Evolutionary conservation across 1,140 invertebrate species (phyloP), one percentile per base, ranked within the genome.

Genomic region (Halyomorpha halys): DNA sequence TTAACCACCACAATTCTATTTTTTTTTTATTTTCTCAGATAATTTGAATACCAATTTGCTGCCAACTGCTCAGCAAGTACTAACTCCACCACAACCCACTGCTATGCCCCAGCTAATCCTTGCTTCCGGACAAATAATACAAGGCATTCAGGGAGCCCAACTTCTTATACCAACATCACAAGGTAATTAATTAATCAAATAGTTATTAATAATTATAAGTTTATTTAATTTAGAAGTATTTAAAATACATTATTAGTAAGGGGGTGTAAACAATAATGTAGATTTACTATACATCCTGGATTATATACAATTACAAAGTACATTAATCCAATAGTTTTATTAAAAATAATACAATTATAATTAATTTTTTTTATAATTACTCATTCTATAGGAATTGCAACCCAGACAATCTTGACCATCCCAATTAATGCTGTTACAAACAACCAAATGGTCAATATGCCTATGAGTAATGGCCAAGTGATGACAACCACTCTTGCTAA

Each of bases 341-440:
- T 8, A 30, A 4, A 30, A 4, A 30, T 30, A 30, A 4, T 30
- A 30, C 3, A 30, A 4, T 47, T 47, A 16, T 2, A 47, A 47
- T 4, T 49, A 18, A 49, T n/a, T 1, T 3, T 19, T 11, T 2
- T 49, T 2, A 19, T 19, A 49, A 49, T 19, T 18, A 49, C 6
- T 19, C 6, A 19, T 19, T 25, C 11, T 56, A 75, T 75, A 93
- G 91, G 91, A 66, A 89, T 94, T 71, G 90, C 91, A 19, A 89
- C 91, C 16, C 93, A 95, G 75, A 94, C 91, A 68, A 93, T 97
- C 63, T 80, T 97, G 60, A 95, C 91, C 51, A 95, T 95, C 73
- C 92, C 92, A 16, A 86, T 92, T 19, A 89, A 86, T 72, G 86
- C 87, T 74, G 84, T 87, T 61, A 87, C 85, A 73, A 82, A 81